A percentile compares a stretch with the other conserved stretches of the same genome.
phyloP scores from a whole-genome alignment of 2,113 vertebrate species.

The Austrofundulus limnaeus region DNA sequence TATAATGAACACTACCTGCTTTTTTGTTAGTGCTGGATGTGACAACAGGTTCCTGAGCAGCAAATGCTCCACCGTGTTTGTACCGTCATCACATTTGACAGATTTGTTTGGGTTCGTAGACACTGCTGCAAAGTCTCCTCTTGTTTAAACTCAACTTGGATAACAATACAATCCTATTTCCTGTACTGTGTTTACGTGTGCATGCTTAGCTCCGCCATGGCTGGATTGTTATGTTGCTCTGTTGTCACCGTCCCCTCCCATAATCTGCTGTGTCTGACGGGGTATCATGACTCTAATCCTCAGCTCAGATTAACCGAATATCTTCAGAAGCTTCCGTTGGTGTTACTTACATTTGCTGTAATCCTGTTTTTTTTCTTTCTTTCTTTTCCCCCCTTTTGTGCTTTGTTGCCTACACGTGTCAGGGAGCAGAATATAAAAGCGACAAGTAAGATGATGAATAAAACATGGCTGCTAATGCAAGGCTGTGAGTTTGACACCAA shows the following conservation, averaged over 20 bases:
- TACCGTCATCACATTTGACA: too few relatives aligned
- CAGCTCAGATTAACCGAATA: conserved; percentile 67
- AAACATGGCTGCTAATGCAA: conserved; percentile 70
- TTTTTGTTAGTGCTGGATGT: too few relatives aligned
- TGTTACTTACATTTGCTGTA: conserved; percentile 73
- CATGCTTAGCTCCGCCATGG: conserved; percentile 19
- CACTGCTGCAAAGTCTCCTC: conserved; percentile 40
- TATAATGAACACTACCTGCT: too few relatives aligned
- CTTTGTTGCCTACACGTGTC: conserved; percentile 38
- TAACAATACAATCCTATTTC: conserved; percentile 40
- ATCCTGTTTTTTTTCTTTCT: conserved; percentile 73
- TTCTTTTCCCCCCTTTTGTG: too few relatives aligned
- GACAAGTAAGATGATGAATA: conserved; percentile 64
- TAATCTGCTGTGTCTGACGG: conserved; percentile 49
- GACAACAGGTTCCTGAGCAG: too few relatives aligned
- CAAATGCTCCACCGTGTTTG: too few relatives aligned
- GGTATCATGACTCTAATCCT: conserved; percentile 71
- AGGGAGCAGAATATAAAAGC: conserved; percentile 39
- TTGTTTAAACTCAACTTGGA: conserved; percentile 53
- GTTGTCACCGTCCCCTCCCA: conserved; percentile 13
- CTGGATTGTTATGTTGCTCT: conserved; percentile 26
- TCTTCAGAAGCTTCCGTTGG: conserved; percentile 60
- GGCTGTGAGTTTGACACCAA: conserved; percentile 38
- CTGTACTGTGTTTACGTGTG: conserved; percentile 1
- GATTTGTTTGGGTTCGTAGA: conserved; percentile 36